Base-by-base conservation (phyloP, 2,113 vertebrate species). In the Rhadina sibilatrix region DNA sequence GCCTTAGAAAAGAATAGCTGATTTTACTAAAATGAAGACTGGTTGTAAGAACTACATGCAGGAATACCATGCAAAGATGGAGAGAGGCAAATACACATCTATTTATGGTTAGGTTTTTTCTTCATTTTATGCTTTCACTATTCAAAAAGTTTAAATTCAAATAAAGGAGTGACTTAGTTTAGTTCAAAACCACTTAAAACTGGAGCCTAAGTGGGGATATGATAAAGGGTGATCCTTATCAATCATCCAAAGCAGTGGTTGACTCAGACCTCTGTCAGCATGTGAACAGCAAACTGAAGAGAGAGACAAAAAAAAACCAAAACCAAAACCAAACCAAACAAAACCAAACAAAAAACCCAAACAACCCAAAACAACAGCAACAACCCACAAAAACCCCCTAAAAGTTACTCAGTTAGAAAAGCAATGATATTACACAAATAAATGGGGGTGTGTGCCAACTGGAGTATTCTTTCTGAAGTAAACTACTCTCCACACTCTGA, bases 361-460 rank as follows among this genome's bases (percentile, higher is more conserved):
- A 38, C 37, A 38, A 38, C n/a, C n/a, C n/a, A n/a, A n/a, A n/a
- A n/a, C 37, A 38, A 38, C 37, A 38, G 10, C 37, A 38, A 38
- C 37, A 38, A 40, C 38, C 38, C 40, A 40, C 37, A 40, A 40
- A 40, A 40, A 40, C 10, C 40, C 3, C 7, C 5, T 61, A 46
- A 9, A 65, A 74, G 2, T 61, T 71, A 53, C 3, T 4, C 22
- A 35, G 3, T 19, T 7, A 7, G 15, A 57, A 66, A 79, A 61
- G 3, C 11, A 50, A 35, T 30, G 0, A 28, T 44, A 53, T 27
- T 50, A 28, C 7, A 60, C 6, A 42, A 70, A 50, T 5, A 57
- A 40, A 16, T 2, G 0, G 12, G 0, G 2, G 17, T 38, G 8
- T 59, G 2, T 33, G 28, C 3, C 5, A 56, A 1, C 2, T 60